A percentile compares a stretch with the other conserved stretches of the same genome.
phyloP scores from a whole-genome alignment of 2,113 vertebrate species.

The Heptranchias perlo region DNA sequence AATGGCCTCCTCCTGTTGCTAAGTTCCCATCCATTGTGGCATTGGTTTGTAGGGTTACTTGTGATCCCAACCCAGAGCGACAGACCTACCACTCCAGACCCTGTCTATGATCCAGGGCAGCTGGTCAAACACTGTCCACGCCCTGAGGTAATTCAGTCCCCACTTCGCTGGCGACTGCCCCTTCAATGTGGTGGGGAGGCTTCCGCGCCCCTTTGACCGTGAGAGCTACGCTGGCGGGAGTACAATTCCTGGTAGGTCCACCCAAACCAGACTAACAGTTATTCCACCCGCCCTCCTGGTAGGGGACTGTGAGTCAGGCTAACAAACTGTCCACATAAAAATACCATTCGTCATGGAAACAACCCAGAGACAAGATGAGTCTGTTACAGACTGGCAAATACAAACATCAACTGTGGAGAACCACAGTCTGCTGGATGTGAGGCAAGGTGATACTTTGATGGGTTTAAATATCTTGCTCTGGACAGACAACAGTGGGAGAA shows the following conservation, averaged over 20 bases:
- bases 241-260: background rate
- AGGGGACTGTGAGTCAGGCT: background rate
- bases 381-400: background rate
- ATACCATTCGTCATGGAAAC: background rate
- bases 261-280: background rate
- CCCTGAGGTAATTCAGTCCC: background rate
- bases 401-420: background rate
- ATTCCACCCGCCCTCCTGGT: background rate
- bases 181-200: background rate
- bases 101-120: background rate
- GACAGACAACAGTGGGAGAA: no score
- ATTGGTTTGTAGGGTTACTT: background rate
- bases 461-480: no score
- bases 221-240: no score
- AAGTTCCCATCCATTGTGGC: no score
- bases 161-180: background rate
- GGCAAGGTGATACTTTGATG: no score
- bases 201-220: background rate
- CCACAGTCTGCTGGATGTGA: background rate
- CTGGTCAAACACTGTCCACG: background rate
- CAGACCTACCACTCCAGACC: background rate
- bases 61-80: background rate
- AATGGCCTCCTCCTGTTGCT: no score
- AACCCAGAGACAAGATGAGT: no score
- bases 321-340: background rate